phyloP scores from a whole-genome alignment of 2,797 vertebrate species.

The Meda fulgida region DNA sequence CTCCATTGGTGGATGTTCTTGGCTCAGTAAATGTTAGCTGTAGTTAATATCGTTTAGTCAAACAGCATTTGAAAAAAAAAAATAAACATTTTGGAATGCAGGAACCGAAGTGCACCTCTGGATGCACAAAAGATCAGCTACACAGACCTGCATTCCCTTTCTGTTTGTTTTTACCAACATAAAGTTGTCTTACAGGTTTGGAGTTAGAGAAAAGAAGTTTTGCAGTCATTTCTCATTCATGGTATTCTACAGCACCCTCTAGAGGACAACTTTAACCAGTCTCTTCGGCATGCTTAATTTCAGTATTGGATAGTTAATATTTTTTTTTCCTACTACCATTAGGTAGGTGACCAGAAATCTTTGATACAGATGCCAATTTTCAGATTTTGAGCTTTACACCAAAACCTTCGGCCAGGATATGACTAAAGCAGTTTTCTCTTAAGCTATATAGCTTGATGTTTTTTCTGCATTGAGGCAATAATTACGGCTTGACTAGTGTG shows the following conservation, averaged over 20 bases:
- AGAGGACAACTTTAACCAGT: constrained; percentile 45
- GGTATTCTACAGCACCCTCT: constrained; percentile 60
- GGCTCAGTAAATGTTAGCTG: constrained; percentile 59
- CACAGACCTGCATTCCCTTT: constrained; percentile 1
- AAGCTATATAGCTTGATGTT: background rate
- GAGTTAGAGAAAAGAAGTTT: background rate
- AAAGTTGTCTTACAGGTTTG: background rate
- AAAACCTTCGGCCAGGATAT: constrained; percentile 32
- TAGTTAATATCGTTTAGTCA: background rate
- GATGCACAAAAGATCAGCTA: constrained; percentile 2
- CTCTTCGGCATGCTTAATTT: background rate
- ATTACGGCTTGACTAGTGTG: constrained; percentile 36
- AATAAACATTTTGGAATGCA: background rate
- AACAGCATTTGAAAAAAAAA: background rate
- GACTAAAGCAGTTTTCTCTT: background rate
- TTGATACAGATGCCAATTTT: constrained; percentile 6
- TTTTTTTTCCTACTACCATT: constrained; percentile 3
- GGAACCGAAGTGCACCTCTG: background rate
- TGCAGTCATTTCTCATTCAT: constrained; percentile 32
- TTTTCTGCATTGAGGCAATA: constrained; percentile 19
- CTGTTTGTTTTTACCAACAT: background rate
- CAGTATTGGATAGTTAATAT: background rate
- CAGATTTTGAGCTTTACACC: constrained; percentile 2
- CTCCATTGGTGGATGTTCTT: constrained; percentile 62
- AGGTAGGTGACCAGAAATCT: constrained; percentile 18